Evolutionary conservation across 2,888 invertebrate species (phyloP), one percentile per base, ranked within the genome.

Genomic region (Drosophila anceps): DNA sequence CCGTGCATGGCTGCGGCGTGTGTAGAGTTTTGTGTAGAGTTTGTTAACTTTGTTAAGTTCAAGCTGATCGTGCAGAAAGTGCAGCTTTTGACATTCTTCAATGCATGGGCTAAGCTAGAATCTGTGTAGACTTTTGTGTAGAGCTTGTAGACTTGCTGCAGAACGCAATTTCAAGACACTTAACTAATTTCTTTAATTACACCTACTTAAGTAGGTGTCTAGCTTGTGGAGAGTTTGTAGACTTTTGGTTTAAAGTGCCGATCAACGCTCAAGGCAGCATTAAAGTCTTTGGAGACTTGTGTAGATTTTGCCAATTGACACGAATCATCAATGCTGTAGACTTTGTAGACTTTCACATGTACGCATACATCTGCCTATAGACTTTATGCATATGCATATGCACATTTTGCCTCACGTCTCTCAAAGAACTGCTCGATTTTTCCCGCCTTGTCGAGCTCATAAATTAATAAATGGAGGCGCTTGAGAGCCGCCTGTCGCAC

Each of bases 381-480:
- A 43, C 55, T 44, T 24, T 50, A 54, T 70, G 57, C 57, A 57
- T 50, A 54, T 70, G 57, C 57, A 57, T 57, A 27, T 69, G 54
- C 35, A 20, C 57, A 72, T 37, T 43, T 62, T n/a, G 31, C 46
- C 33, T 6, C 54, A 35, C 46, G n/a, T 55, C 62, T 55, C 18
- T 24, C 50, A 37, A 69, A 62, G 66, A 65, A 77, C 67, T 44
- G 65, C 62, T 61, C 51, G 66, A 69, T 57, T 65, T 69, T 69
- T 43, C 27, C 67, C 73, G 54, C 55, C 53, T 61, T 69, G 73
- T 33, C 66, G 61, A 57, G 72, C 73, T 61, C 87, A 77, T 84
- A 84, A 84, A 84, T 84, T 87, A 89, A 87, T 84, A 84, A 84
- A 76, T 79, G 82, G 74, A 79, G 76, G 79, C 84, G 81, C 79